A percentile compares a stretch with the other conserved stretches of the same genome.
These are phyloP conservation scores for Solea senegalensis DNA, from an alignment of 2,113 vertebrate species.

Conservation along the genomic window DNA sequence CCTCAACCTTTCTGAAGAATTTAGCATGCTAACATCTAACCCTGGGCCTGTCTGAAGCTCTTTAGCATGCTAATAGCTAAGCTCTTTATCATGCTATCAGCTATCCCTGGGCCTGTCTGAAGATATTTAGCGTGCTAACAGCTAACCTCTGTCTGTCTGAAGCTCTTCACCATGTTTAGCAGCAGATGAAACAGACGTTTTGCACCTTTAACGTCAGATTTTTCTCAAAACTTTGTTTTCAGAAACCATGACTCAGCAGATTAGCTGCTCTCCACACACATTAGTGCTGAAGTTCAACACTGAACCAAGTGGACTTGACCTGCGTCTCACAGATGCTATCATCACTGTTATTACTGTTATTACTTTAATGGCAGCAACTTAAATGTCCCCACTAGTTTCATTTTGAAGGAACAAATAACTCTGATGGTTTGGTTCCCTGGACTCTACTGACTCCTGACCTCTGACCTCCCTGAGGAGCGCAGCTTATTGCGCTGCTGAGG, in stretches of 20 bases:
- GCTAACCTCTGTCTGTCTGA: no score
- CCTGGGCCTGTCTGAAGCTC: no score
- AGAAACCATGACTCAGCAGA: not conserved
- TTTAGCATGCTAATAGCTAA: no score
- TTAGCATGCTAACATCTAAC: no score
- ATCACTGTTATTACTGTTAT: slow-evolving; percentile 5
- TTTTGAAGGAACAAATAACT: not conserved
- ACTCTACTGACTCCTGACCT: slow-evolving; percentile 5
- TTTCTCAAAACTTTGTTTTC: not conserved
- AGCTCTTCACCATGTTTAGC: no score
- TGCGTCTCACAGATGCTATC: not conserved
- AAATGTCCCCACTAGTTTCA: not conserved
- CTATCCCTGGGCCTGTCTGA: no score
- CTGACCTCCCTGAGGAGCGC: slow-evolving; percentile 7
- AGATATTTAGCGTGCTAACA: no score
- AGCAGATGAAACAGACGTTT: no score
- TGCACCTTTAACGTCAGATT: no score
- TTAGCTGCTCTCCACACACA: not conserved
- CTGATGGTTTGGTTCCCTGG: not conserved
- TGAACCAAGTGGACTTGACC: no score
- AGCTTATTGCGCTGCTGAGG: not conserved
- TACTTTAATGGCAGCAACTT: not conserved
- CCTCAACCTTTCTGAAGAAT: no score
- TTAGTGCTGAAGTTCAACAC: not conserved
- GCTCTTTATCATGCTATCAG: no score